Evolutionary conservation across 2,888 invertebrate genomes (phyloP), one percentile per base, ranked within the genome.

Genomic region (Amphimallon solstitiale): DNA sequence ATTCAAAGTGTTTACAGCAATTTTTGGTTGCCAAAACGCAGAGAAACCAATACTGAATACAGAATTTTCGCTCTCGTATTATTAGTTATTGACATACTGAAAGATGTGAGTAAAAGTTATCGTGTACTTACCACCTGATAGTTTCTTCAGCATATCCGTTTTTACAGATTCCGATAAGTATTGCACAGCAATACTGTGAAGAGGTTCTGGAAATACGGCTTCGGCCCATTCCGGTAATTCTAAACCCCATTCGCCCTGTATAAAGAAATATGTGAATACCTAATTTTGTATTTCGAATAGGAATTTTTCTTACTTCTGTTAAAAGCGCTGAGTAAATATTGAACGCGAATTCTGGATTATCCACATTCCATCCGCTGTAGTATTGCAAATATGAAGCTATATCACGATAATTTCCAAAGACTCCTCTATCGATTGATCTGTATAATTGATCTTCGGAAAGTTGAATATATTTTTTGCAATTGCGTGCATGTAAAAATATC

Each of bases 141-240:
- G 52, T 23, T 84, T 75, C 73, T 74, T 75, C 69, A 74, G 77
- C 66, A 80, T 74, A 38, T 72, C 68, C 1, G 72, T 70, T 61
- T 75, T 80, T 29, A 77, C 79, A 71, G 76, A 78, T 5, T 78
- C 73, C 1, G 81, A 70, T 15, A 80, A 76, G 60, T 83, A 84
- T 23, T 82, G 70, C 48, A 77, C 71, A 0, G 79, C 73, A 14
- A 78, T 75, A 1, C 77, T 77, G 14, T 77, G 74, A 17, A 79
- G 74, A 12, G 81, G 78, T 65, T 76, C 63, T 0, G 80, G 80
- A 73, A 75, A 80, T 10, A 84, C 75, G 1, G 70, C 70, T 2
- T 73, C 64, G 0, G 83, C 77, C 85, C 85, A 85, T 10, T 72
- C 66, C 0, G 84, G 84, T 17, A 84, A 70, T 6, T 72, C 43